Conservation (phyloP, 2,888 invertebrate species). For the Macaria notata region DNA sequence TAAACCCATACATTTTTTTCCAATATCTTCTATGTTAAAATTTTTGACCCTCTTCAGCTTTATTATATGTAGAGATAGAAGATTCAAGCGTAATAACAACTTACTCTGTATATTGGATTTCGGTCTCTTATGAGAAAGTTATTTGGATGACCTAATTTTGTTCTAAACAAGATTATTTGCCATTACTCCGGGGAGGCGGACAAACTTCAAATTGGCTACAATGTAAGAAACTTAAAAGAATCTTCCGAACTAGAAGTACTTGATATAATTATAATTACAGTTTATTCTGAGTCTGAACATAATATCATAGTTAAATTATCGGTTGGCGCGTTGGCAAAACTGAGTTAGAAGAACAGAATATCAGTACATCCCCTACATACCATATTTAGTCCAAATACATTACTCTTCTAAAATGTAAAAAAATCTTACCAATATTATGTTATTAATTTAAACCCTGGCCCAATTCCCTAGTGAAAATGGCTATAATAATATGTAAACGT, state of each 20-base stretch:
- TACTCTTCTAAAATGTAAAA: neutral
- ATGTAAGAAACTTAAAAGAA: neutral
- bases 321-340: too few relatives aligned
- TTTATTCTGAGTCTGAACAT: too few relatives aligned
- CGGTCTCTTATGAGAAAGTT: slow-evolving; percentile 11
- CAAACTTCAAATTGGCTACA: neutral
- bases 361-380: neutral
- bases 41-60: too few relatives aligned
- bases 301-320: too few relatives aligned
- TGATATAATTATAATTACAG: too few relatives aligned
- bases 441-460: too few relatives aligned
- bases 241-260: neutral
- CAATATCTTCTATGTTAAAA: too few relatives aligned
- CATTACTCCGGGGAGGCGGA: neutral
- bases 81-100: too few relatives aligned
- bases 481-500: too few relatives aligned
- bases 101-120: slow-evolving; percentile 8
- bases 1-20: too few relatives aligned
- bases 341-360: neutral
- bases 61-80: too few relatives aligned
- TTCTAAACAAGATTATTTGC: slow-evolving; percentile 15
- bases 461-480: neutral
- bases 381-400: too few relatives aligned
- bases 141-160: slow-evolving; percentile 21
- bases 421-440: neutral